A percentile compares a stretch with the other conserved stretches of the same genome.
Evolutionary conservation across 1,140 invertebrate genomes (phyloP).

Genomic region (Mamestra configurata): DNA sequence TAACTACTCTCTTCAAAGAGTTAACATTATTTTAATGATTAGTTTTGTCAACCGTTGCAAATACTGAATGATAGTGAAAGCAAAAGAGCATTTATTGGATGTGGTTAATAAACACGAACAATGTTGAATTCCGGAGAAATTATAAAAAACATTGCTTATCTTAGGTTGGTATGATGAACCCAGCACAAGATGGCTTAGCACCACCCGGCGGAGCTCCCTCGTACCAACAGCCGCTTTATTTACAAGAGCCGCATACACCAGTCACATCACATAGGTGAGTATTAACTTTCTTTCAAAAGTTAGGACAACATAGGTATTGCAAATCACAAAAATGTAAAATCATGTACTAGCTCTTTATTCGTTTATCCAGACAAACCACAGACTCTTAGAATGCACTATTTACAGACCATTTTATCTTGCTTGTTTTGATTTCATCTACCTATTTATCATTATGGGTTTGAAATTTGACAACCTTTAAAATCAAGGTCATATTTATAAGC

Average conservation of each 20-base stretch:
- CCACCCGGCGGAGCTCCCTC: conserved; percentile 89
- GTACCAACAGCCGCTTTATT: conserved; percentile 91
- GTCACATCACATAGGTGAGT: conserved; percentile 85
- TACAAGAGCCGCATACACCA: conserved; percentile 89
- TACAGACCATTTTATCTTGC: conserved; percentile 3
- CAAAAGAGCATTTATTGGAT: background rate
- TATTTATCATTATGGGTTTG: background rate
- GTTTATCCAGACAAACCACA: background rate
- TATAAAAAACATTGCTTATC: conserved; percentile 16
- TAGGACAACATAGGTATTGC: background rate
- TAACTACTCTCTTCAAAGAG: too few species aligned
- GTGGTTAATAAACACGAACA: background rate
- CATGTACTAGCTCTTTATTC: background rate
- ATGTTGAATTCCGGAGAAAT: conserved; percentile 3
- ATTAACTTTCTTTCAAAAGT: conserved; percentile 41
- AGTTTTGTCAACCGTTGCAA: too few species aligned
- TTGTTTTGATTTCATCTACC: conserved; percentile 4
- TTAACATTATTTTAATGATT: too few species aligned
- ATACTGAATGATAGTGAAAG: background rate
- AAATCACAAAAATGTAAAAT: background rate
- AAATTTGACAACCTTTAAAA: background rate
- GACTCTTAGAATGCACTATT: background rate
- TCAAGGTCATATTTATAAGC: conserved; percentile 4
- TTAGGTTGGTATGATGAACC: conserved; percentile 90
- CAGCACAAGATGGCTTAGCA: conserved; percentile 90